Evolutionary conservation across 2,113 vertebrate species (phyloP).

Genomic region (Murina feae): DNA sequence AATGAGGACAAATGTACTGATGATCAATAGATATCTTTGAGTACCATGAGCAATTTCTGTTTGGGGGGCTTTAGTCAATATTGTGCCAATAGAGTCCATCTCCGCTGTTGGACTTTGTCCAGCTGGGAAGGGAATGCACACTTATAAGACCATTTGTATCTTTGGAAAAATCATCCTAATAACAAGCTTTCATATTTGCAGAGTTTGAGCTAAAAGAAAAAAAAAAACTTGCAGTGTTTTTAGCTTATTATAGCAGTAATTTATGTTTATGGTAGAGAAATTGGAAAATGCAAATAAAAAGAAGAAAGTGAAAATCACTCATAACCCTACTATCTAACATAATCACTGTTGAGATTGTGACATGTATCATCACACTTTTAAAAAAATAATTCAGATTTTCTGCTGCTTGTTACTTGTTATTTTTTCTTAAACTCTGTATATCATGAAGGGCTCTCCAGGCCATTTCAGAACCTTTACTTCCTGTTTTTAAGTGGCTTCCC

Average conservation of each 20-base stretch:
- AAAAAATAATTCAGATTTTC: background rate
- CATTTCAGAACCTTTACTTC: background rate
- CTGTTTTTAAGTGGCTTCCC: background rate
- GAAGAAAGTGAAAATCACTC: slow-evolving; percentile 26
- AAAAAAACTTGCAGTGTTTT: slow-evolving; percentile 15
- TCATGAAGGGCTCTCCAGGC: background rate
- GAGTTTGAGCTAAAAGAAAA: slow-evolving; percentile 11
- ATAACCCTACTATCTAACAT: background rate
- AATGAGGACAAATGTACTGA: background rate
- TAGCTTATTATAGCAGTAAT: slow-evolving; percentile 32
- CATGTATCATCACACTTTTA: background rate
- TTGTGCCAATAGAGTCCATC: background rate
- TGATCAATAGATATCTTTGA: background rate
- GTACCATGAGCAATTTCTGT: background rate
- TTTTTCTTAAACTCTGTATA: background rate
- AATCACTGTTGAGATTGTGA: background rate
- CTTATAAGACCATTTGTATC: background rate
- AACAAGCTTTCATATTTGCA: slow-evolving; percentile 8
- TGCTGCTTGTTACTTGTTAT: background rate
- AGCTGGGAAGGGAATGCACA: background rate
- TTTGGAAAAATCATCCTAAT: slow-evolving; percentile 23
- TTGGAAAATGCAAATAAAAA: background rate
- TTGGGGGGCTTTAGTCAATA: background rate
- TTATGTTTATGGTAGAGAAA: slow-evolving; percentile 39
- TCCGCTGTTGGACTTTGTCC: background rate